These are phyloP conservation scores for Meles meles DNA, from an alignment of 2,113 vertebrate species.

Conservation along the genomic window DNA sequence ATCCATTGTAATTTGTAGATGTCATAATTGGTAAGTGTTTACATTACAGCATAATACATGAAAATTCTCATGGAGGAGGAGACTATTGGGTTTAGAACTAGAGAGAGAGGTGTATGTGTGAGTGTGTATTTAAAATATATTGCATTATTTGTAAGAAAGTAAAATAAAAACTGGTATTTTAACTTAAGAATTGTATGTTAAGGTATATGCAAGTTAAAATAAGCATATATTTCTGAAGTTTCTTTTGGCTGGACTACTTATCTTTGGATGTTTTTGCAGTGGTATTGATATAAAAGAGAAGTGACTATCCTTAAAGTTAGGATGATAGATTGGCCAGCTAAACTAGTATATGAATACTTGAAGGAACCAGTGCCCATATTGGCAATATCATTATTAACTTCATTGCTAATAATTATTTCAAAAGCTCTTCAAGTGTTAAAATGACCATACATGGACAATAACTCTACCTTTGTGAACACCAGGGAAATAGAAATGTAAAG, in stretches of 20 bases:
- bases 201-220: constrained; percentile 13
- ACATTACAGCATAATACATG: background rate
- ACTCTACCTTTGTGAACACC: background rate
- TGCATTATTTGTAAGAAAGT: background rate
- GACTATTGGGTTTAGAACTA: background rate
- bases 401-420: constrained; percentile 37
- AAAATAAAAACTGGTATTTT: background rate
- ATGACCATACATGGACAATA: background rate
- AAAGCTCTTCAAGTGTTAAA: background rate
- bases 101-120: background rate
- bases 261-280: background rate
- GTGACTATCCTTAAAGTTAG: background rate
- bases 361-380: constrained; percentile 4
- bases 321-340: background rate
- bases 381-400: constrained; percentile 2
- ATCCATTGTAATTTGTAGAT: background rate
- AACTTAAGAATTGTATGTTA: constrained; percentile 9
- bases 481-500: constrained; percentile 27
- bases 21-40: background rate
- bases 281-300: background rate
- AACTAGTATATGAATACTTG: background rate
- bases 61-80: background rate
- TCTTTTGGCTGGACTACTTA: background rate
- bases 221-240: background rate
- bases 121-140: background rate